Conservation (phyloP, 1,140 invertebrate genomes). For the Bombus soroeensis region DNA sequence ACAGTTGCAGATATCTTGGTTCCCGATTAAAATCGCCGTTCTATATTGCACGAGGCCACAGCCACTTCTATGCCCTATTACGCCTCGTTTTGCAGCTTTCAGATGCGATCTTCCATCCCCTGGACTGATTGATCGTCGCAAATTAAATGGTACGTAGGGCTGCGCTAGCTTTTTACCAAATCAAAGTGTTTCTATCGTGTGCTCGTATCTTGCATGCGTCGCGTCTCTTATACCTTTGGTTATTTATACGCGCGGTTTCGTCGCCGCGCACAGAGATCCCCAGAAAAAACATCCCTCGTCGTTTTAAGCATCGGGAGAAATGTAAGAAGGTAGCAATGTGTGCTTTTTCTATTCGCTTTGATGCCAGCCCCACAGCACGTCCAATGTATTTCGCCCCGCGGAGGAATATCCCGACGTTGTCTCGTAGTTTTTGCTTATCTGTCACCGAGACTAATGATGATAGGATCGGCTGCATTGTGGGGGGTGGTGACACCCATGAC, state of each 20-base stretch:
- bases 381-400: background rate
- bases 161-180: constrained; percentile 14
- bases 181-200: constrained; percentile 43
- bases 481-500: constrained; percentile 59
- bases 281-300: background rate
- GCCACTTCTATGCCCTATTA: constrained; percentile 57
- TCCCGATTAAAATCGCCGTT: constrained; percentile 58
- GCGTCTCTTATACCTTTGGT: background rate
- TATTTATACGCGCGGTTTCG: background rate
- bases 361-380: constrained; percentile 17
- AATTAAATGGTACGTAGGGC: constrained; percentile 62
- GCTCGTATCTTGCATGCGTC: constrained; percentile 23
- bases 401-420: constrained; percentile 14
- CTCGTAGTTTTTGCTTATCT: constrained; percentile 44
- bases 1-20: constrained; percentile 62
- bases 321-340: too few relatives aligned
- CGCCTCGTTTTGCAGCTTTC: constrained; percentile 51
- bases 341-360: constrained; percentile 11
- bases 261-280: background rate
- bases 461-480: constrained; percentile 60
- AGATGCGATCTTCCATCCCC: constrained; percentile 54
- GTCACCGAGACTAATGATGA: constrained; percentile 54
- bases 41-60: constrained; percentile 33
- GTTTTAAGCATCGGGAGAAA: background rate
- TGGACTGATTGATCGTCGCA: constrained; percentile 66